phyloP scores from a whole-genome alignment of 2,797 vertebrate genomes.

The Heteromormyrus szaboi region DNA sequence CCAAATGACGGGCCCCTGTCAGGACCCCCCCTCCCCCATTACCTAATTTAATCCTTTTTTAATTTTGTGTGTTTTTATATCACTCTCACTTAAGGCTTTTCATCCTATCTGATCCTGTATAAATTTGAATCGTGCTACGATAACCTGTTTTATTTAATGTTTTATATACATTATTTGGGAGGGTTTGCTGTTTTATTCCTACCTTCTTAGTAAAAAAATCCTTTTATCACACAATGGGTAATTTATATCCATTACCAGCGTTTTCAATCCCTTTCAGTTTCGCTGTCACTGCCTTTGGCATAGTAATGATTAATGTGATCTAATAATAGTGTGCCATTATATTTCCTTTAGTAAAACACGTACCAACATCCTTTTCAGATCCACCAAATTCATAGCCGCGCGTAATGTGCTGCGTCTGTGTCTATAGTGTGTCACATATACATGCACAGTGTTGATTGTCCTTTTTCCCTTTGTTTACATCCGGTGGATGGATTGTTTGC shows the following conservation, averaged over 20 bases:
- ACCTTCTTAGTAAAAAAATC: constrained; percentile 99
- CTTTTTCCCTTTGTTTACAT: constrained; percentile 57
- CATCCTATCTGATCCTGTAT: constrained; percentile 71
- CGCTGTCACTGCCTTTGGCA: constrained; percentile 99
- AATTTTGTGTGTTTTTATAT: constrained; percentile 42
- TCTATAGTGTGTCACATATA: not conserved
- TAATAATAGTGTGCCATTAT: constrained; percentile 99
- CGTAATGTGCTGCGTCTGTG: constrained; percentile 64
- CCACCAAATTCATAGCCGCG: constrained; percentile 99
- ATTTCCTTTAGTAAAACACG: constrained; percentile 99
- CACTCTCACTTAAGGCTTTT: constrained; percentile 60
- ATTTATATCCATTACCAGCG: constrained; percentile 99
- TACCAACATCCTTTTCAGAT: constrained; percentile 99
- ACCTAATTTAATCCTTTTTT: constrained; percentile 55
- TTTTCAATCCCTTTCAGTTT: constrained; percentile 99
- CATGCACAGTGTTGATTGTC: constrained; percentile 71
- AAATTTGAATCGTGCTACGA: constrained; percentile 67
- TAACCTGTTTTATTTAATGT: constrained; percentile 71
- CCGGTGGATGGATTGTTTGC: constrained; percentile 42
- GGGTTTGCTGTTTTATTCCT: constrained; percentile 98
- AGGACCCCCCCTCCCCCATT: constrained; percentile 53
- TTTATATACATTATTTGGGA: constrained; percentile 65
- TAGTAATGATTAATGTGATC: constrained; percentile 99
- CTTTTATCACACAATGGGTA: constrained; percentile 99
- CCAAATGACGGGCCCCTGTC: constrained; percentile 74